Evolutionary conservation across 1,140 invertebrate genomes (phyloP).

Genomic region (Drosophila teissieri): DNA sequence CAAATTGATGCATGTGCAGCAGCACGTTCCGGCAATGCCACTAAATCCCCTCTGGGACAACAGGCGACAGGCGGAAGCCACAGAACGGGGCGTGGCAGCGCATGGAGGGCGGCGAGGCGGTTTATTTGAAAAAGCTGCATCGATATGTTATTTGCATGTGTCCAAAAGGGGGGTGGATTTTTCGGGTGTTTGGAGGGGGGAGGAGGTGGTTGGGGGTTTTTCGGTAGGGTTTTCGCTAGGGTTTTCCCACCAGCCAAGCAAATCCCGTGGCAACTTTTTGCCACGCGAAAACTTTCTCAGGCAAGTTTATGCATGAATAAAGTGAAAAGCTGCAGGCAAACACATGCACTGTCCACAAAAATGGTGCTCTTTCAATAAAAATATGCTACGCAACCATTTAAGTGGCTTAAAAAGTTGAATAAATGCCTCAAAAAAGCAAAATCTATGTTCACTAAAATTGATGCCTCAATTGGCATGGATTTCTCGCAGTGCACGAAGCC

Average conservation of each 20-base stretch:
- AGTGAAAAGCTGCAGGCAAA: constrained; percentile 66
- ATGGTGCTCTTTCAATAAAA: neutral
- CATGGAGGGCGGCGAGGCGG: neutral
- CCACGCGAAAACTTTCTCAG: constrained; percentile 73
- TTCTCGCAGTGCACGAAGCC: constrained; percentile 4
- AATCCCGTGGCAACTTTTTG: constrained; percentile 66
- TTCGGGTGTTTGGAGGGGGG: too few relatives aligned
- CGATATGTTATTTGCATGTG: constrained; percentile 80
- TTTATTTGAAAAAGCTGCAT: constrained; percentile 76
- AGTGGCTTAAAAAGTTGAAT: neutral
- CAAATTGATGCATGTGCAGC: constrained; percentile 78
- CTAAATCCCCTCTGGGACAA: constrained; percentile 73
- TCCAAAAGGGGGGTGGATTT: constrained; percentile 15
- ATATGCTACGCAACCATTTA: neutral
- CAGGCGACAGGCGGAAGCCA: constrained; percentile 59
- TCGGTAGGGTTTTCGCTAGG: neutral
- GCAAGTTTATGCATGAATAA: constrained; percentile 77
- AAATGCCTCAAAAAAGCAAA: too few relatives aligned
- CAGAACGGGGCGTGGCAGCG: constrained; percentile 41
- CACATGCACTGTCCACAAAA: constrained; percentile 26
- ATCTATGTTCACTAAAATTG: too few relatives aligned
- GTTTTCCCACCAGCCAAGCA: constrained; percentile 38
- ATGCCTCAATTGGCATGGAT: neutral
- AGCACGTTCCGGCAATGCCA: constrained; percentile 68
- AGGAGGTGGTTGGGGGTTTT: neutral